These are phyloP conservation scores for Mizuhopecten yessoensis DNA, from an alignment of 1,140 invertebrate species.

Conservation along the genomic window DNA sequence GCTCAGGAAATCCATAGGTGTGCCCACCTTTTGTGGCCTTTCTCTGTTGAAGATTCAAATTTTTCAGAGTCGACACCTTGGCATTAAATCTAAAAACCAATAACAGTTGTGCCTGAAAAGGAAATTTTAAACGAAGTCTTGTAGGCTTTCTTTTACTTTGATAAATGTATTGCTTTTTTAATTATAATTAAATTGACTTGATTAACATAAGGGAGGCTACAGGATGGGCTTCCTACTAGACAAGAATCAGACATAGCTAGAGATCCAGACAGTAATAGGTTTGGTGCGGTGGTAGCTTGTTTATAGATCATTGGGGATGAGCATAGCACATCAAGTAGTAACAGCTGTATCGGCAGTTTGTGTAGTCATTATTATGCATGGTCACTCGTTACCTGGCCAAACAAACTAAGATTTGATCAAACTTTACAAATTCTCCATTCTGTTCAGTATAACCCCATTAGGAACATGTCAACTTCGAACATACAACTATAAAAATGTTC, in stretches of 20 bases:
- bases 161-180: too few relatives aligned
- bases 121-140: not conserved
- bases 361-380: not conserved
- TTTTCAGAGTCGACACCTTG: not conserved
- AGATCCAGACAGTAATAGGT: not conserved
- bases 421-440: too few relatives aligned
- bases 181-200: not conserved
- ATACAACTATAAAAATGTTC: too few relatives aligned
- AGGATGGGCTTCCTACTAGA: not conserved
- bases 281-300: not conserved
- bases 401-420: too few relatives aligned
- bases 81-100: not conserved
- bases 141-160: too few relatives aligned
- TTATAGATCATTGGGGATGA: not conserved
- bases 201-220: not conserved
- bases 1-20: not conserved
- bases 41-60: not conserved
- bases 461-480: too few relatives aligned
- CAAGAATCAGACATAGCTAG: not conserved
- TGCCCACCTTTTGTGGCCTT: not conserved
- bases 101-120: not conserved
- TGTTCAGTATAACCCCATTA: too few relatives aligned
- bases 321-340: slow-evolving; percentile 26
- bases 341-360: not conserved
- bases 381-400: not conserved